A percentile compares a stretch with the other conserved stretches of the same genome.
Evolutionary conservation across 2,888 invertebrate genomes (phyloP).

Genomic region (Amphipyra tragopoginis): DNA sequence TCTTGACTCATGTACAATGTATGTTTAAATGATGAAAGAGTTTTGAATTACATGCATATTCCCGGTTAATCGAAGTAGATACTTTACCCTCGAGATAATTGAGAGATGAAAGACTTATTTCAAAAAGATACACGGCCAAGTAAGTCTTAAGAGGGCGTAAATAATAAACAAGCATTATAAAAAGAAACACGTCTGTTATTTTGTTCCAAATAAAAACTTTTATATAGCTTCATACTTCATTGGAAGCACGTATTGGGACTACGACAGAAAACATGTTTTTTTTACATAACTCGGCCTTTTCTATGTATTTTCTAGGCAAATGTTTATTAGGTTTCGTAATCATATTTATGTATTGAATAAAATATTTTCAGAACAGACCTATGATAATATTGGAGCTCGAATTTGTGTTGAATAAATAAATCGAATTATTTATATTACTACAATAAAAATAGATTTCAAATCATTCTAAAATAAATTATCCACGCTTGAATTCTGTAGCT

Average conservation of each 20-base stretch:
- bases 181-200: conserved; percentile 44
- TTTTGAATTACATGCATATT: no score
- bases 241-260: conserved; percentile 31
- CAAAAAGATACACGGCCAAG: neutral
- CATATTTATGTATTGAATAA: conserved; percentile 47
- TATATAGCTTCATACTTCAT: conserved; percentile 37
- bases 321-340: conserved; percentile 45
- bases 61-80: no score
- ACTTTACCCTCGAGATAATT: no score
- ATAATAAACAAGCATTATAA: conserved; percentile 15
- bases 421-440: neutral
- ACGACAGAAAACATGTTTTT: conserved; percentile 27
- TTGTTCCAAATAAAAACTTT: conserved; percentile 42
- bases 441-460: no score
- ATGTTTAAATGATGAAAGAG: no score
- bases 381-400: conserved; percentile 25
- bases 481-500: no score
- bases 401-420: conserved; percentile 31
- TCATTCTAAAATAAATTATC: no score
- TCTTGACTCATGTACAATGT: no score
- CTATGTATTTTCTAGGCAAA: conserved; percentile 46
- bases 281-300: conserved; percentile 22
- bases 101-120: no score
- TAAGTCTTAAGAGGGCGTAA: neutral
- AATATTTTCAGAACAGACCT: conserved; percentile 28